Conservation (phyloP, 2,113 vertebrate genomes). For the Ceyx cyanopectus region DNA sequence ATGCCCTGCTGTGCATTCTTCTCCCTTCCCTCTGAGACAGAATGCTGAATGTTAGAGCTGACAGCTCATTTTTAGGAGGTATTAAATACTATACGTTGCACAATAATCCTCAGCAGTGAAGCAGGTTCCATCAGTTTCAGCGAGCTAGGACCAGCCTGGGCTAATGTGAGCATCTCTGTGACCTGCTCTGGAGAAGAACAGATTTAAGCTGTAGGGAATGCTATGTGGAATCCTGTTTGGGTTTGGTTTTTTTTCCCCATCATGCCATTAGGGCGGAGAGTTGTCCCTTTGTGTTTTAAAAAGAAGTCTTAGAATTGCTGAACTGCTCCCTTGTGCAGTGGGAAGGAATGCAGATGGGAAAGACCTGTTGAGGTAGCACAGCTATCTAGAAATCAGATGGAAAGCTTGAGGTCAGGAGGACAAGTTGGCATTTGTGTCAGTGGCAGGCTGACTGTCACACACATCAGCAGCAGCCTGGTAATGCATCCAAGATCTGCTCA, state of each 20-base stretch:
- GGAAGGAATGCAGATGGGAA: not conserved
- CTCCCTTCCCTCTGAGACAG: not conserved
- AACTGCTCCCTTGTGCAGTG: not conserved
- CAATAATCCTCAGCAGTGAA: not conserved
- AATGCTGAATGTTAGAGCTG: not conserved
- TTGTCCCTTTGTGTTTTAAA: not conserved
- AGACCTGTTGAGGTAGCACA: not conserved
- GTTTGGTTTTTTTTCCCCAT: not conserved
- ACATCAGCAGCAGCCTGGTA: not conserved
- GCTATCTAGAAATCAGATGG: not conserved
- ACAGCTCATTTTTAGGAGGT: not conserved
- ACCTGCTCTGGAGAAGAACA: not conserved
- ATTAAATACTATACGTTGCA: not conserved
- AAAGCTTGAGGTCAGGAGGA: not conserved
- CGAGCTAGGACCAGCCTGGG: not conserved
- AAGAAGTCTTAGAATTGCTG: not conserved
- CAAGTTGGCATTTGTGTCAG: not conserved
- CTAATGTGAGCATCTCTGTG: not conserved
- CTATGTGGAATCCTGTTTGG: not conserved
- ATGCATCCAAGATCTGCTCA: not conserved
- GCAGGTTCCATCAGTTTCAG: not conserved
- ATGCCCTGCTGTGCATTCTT: constrained; percentile 10
- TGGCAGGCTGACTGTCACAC: not conserved
- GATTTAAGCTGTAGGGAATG: not conserved
- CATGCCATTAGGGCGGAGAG: fast-evolving